phyloP scores from a whole-genome alignment of 2,888 invertebrate genomes.

The Meta bourneti region DNA sequence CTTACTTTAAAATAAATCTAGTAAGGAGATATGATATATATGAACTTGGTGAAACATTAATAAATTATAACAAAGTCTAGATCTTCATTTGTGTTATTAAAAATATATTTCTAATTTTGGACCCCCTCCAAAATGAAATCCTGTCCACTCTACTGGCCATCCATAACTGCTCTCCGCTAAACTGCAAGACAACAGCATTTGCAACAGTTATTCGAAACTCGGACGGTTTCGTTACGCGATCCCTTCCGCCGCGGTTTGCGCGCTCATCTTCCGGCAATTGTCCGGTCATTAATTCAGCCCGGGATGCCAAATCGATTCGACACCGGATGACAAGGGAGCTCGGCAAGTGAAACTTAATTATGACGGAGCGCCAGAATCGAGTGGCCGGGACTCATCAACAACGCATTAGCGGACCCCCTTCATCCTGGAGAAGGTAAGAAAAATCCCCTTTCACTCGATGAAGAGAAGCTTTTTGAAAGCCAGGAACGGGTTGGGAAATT shows the following conservation, averaged over 20 bases:
- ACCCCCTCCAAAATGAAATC: no score
- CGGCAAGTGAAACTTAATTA: constrained; percentile 50
- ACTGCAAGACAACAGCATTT: not conserved
- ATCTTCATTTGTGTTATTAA: no score
- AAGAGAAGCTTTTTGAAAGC: constrained; percentile 2
- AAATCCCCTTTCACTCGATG: constrained; percentile 37
- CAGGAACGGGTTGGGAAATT: not conserved
- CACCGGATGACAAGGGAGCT: constrained; percentile 24
- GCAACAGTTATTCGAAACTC: no score
- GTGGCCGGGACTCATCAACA: constrained; percentile 48
- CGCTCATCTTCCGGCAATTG: constrained; percentile 28
- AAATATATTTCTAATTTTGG: no score
- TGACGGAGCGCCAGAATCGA: constrained; percentile 10
- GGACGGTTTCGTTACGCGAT: not conserved
- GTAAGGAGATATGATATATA: no score
- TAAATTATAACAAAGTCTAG: no score
- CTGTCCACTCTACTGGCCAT: no score
- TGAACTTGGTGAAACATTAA: no score
- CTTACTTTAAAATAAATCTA: no score
- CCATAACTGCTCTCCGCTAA: not conserved
- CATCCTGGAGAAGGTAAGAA: constrained; percentile 48
- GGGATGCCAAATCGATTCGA: constrained; percentile 1
- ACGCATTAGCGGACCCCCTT: constrained; percentile 35
- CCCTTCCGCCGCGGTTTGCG: constrained; percentile 4
- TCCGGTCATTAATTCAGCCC: constrained; percentile 51